phyloP scores from a whole-genome alignment of 1,140 invertebrate genomes.

The Chionoecetes opilio region DNA sequence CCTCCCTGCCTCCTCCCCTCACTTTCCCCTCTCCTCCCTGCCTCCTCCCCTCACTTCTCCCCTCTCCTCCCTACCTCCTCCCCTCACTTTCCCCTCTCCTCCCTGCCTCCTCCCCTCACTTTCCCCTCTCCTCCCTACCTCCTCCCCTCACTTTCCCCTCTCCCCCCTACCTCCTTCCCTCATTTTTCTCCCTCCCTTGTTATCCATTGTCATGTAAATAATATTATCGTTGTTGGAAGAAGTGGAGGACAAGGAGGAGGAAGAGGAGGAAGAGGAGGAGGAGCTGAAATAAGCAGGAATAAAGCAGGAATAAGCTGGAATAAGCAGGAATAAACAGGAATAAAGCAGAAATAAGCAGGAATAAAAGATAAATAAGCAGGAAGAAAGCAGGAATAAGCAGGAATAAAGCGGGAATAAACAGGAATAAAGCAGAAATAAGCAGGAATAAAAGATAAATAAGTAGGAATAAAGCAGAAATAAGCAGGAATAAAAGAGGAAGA shows the following conservation, averaged over 20 bases:
- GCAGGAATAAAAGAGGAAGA: background rate
- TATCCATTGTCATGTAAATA: constrained; percentile 2
- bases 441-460: background rate
- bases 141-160: background rate
- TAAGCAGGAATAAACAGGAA: background rate
- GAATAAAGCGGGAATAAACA: too few relatives aligned
- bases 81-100: background rate
- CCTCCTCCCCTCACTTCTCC: background rate
- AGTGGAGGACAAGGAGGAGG: background rate
- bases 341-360: background rate
- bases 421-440: background rate
- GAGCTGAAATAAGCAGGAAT: background rate
- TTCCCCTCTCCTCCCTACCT: background rate
- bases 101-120: background rate
- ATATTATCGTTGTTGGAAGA: background rate
- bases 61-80: too few relatives aligned
- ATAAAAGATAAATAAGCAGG: too few relatives aligned
- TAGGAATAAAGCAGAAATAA: background rate
- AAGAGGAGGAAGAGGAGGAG: background rate
- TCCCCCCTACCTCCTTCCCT: background rate
- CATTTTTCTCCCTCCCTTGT: background rate
- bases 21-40: background rate
- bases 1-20: constrained; percentile 18
- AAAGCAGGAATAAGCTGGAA: too few relatives aligned
- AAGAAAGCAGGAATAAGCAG: too few relatives aligned